Base-by-base conservation (phyloP, 92 coral and sea anemone genomes). In the Palythoa caribaeorum region DNA sequence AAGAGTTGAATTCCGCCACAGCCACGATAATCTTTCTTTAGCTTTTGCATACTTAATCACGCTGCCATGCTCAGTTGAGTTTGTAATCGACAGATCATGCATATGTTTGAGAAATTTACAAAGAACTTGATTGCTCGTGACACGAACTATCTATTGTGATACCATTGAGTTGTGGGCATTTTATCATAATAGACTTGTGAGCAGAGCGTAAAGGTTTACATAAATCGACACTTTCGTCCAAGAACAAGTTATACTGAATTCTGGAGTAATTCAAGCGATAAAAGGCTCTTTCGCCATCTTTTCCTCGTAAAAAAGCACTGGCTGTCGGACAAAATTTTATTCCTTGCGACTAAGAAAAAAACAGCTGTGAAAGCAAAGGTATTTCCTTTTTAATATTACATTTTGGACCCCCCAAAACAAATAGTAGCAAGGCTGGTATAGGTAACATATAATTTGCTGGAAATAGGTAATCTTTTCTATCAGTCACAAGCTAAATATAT, bases 21-120 rank as follows among this genome's bases (percentile, higher is more conserved):
- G 86, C 76, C 11, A 66, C 75, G 47, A 15, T 81, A 12, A 36
- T 66, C 75, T 66, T 9, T 48, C 86, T 81, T 81, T 68, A 66
- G 86, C 76, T 81, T 81, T 68, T 81, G 86, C 86, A 81, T 81
- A 80, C 44, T 48, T 81, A 81, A 81, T 66, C 76, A 63, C 59
- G 36, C 76, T 44, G 86, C 86, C 28, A 81, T 66, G 86, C 75
- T 81, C 86, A 81, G 76, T 21, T 81, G 86, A 53, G 73, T 37
- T 81, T 81, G 8, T 81, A 81, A 81, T 81, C 59, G 86, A 63
- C 86, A 81, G 59, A 19, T 81, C 48, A 48, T 81, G 86, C 75
- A 65, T 66, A 81, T 81, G 76, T 66, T 50, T 65, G 76, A 81
- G 57, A n/a, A 48, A 36, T 81, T 81, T 81, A 81, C 75, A 81